Evolutionary conservation across 2,888 invertebrate species (phyloP), one percentile per base, ranked within the genome.

Genomic region (Macrophya annulata): DNA sequence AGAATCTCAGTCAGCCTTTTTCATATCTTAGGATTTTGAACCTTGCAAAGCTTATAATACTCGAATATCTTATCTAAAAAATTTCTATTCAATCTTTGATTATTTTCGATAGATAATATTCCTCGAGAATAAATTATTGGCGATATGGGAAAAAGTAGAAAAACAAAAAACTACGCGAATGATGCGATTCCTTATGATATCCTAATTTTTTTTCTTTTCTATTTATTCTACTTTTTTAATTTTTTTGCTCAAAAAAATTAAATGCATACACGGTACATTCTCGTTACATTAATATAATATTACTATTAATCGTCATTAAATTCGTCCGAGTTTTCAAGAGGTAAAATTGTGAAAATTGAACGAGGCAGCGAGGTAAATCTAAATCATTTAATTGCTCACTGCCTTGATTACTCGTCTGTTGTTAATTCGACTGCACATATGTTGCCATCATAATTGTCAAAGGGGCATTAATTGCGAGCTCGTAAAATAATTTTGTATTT

Each of bases 381-480:
- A 59, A 79, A 37, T 21, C 51, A 51, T 79, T 79, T 79, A 59
- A 79, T 79, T 79, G n/a, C 79, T 59, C 59, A 37, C 17, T 48
- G 37, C 37, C 79, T 79, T 79, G 79, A 79, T 79, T 79, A 59
- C 79, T 79, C 79, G 79, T 37, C 37, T 55, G 55, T 79, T 79
- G 79, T 59, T 79, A 31, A 79, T 59, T 79, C 79, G 79, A 25
- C 55, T 55, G 37, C 37, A 21, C 12, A 62, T 21, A 62, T 62
- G 25, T 37, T 71, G 40, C n/a, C 71, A 17, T 10, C 71, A 71
- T n/a, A 17, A 5, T 71, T 71, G 37, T 71, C 71, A 71, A 71
- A 71, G 40, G 40, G 37, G n/a, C n/a, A 40, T n/a, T 40, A 40
- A 40, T 40, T n/a, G 3, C 37, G 40, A n/a, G 8, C 37, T 71